A percentile compares a stretch with the other conserved stretches of the same genome.
Evolutionary conservation across 2,888 invertebrate genomes (phyloP).

Genomic region (Hyalella azteca): DNA sequence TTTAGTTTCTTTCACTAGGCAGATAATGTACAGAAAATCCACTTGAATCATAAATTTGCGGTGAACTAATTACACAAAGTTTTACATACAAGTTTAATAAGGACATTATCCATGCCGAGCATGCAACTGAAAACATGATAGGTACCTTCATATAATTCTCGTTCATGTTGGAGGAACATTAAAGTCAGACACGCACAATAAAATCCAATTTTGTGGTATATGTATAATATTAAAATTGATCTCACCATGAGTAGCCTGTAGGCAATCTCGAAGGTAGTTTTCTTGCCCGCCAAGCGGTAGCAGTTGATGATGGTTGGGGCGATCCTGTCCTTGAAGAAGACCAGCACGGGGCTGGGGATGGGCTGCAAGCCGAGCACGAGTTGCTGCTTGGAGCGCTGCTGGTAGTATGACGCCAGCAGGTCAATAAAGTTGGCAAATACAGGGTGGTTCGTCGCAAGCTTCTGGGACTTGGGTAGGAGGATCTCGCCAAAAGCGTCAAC

Average conservation of each 20-base stretch:
- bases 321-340: conserved; percentile 27
- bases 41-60: too few relatives aligned
- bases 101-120: too few relatives aligned
- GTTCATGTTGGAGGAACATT: too few relatives aligned
- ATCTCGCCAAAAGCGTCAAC: conserved; percentile 13
- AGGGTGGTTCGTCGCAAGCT: conserved; percentile 17
- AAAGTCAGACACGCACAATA: too few relatives aligned
- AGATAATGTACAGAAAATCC: too few relatives aligned
- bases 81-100: too few relatives aligned
- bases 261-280: neutral
- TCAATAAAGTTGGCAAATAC: conserved; percentile 18
- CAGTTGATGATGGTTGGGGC: conserved; percentile 26
- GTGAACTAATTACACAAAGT: too few relatives aligned
- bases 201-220: too few relatives aligned
- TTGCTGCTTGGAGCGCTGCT: neutral
- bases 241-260: conserved; percentile 21
- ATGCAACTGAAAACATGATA: too few relatives aligned
- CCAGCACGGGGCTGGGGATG: conserved; percentile 11
- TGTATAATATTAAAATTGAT: too few relatives aligned
- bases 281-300: neutral
- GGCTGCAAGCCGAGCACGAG: neutral
- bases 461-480: conserved; percentile 8
- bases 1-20: too few relatives aligned
- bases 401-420: neutral
- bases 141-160: too few relatives aligned